phyloP scores from a whole-genome alignment of 2,888 invertebrate species.

The Drosophila kokeensis region DNA sequence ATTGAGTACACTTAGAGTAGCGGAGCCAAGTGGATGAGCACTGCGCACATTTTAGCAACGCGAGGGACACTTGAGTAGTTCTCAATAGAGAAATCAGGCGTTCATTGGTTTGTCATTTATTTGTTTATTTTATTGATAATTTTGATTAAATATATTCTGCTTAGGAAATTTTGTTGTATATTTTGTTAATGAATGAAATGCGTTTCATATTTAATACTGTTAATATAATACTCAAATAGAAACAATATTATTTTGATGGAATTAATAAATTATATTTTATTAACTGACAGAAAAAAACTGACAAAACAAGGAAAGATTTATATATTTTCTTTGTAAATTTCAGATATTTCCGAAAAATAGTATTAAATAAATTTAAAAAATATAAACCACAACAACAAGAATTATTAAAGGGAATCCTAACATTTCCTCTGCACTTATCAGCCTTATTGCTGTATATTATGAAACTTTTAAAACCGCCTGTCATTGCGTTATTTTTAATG shows the following conservation, averaged over 20 bases:
- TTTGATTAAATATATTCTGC: not conserved
- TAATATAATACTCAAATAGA: not conserved
- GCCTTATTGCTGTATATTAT: not conserved
- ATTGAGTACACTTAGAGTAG: conserved; percentile 73
- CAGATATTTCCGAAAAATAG: not conserved
- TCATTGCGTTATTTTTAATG: conserved; percentile 49
- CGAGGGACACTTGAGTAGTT: conserved; percentile 29
- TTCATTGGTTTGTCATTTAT: not conserved
- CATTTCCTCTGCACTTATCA: not conserved
- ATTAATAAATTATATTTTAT: not conserved
- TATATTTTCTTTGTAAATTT: not conserved
- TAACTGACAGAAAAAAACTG: not conserved
- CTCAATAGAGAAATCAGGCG: not conserved
- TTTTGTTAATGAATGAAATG: not conserved
- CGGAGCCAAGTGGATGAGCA: conserved; percentile 72
- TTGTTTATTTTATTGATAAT: not conserved
- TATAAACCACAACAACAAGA: not conserved
- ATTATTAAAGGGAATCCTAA: not conserved
- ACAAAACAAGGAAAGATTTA: not conserved
- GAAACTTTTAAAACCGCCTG: conserved; percentile 20
- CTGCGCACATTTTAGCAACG: conserved; percentile 47
- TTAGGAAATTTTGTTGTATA: not conserved
- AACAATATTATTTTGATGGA: not conserved
- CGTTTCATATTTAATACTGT: not conserved
- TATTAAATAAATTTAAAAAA: not conserved